Evolutionary conservation across 2,888 invertebrate genomes (phyloP), one percentile per base, ranked within the genome.

Genomic region (Incurvaria masculella): DNA sequence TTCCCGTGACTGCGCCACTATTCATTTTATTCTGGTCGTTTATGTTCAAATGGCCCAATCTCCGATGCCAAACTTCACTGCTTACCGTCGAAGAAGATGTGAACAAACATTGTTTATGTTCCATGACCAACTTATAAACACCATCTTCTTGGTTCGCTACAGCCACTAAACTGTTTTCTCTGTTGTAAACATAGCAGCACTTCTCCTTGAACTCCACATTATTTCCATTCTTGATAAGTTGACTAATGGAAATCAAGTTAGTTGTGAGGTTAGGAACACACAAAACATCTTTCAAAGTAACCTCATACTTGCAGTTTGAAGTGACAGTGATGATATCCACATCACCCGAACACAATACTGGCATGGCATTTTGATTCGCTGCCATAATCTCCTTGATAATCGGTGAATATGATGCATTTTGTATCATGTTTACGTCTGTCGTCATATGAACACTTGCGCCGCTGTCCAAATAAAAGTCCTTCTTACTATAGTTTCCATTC

Each of bases 261-360:
- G 27, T 27, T 8, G 8, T 27, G 14, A 27, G 14, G 27, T 27
- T 27, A 27, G 14, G 27, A 14, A 27, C 27, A 27, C 14, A 27
- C 27, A 27, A 27, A 27, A 27, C 27, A 27, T 27, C 27, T 27
- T 27, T 27, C 27, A 27, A 27, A 27, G 14, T 27, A 10, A 27
- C 27, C 14, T 27, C 27, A 27, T 27, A 27, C 27, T 10, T 8
- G 14, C 27, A 27, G 14, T 27, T 14, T 27, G 27, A 14, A 10
- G 27, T 54, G 45, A 54, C 47, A 51, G 52, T 52, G 49, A 49
- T 52, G 19, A 51, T 49, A 20, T 49, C 18, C 2, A 46, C 49
- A 17, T 51, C 44, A 42, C 49, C 47, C 16, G 46, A 46, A 42
- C 48, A 52, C 38, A 52, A 49, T 5, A 52, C 48, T 33, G 49